Evolutionary conservation across 35 echinoderm and acorn worm genomes (phyloP), one percentile per base, ranked within the genome.

Genomic region (Chiridota heheva): DNA sequence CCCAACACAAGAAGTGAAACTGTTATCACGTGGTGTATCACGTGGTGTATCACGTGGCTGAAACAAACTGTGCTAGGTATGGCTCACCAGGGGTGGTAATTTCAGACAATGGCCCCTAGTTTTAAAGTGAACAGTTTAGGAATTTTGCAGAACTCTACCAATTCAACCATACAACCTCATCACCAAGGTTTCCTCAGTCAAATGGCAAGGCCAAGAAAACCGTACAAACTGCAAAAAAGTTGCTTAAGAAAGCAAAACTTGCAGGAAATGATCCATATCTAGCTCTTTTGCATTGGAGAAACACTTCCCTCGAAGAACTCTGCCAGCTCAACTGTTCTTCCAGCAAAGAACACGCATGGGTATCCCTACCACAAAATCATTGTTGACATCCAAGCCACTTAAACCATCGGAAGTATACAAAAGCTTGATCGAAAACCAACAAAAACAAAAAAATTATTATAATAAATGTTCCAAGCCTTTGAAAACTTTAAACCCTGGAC

Each of bases 261-360:
- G 60, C 40, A 26, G 29, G 44, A 70, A 40, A 67, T 56, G 80
- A 83, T 40, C 80, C 80, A 49, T 83, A 83, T 55, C 68, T 83
- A 66, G 63, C 80, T 7, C 40, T 70, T 17, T 35, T 83, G 13
- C 51, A 83, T 18, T 83, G 33, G 13, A 45, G 40, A 34, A 83
- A 83, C 64, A 70, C 80, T 5, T 42, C 80, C 2, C 30, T 4
- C 20, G 61, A 36, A 69, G 80, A 34, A 22, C 13, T 70, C 51
- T 65, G 8, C 65, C 63, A 16, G 62, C 58, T 12, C 40, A 67
- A 35, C 1, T 69, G 30, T 63, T 69, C 20, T 51, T 83, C 30
- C 27, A 65, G 10, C 7, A 65, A 31, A 42, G 61, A 70, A 63
- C 65, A 3, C 42, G 55, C 26, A 69, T 65, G 37, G 8, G 44